Percentiles rank a stretch among this genome's conserved stretches.
phyloP scores from a whole-genome alignment of 1,140 invertebrate genomes.

The Colletes latitarsis region DNA sequence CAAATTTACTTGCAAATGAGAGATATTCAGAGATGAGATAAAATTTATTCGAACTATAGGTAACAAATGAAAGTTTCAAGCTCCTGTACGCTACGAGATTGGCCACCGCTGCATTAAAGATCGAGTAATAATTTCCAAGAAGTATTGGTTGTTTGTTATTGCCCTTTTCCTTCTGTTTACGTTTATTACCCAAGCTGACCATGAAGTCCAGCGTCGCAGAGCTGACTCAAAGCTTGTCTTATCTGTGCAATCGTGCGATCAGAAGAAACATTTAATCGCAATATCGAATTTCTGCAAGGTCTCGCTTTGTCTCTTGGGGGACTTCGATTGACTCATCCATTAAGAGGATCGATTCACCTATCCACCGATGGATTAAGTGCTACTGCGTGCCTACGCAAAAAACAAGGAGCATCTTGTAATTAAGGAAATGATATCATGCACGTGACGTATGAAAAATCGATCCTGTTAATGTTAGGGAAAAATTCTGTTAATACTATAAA shows the following conservation, averaged over 20 bases:
- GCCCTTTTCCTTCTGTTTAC: neutral
- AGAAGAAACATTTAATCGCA: neutral
- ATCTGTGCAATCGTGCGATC: neutral
- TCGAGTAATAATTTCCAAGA: too few species aligned
- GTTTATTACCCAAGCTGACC: neutral
- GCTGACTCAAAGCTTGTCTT: neutral
- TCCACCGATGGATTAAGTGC: neutral
- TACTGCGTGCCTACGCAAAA: neutral
- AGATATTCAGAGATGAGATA: too few species aligned
- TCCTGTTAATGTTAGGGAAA: too few species aligned
- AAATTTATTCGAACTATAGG: too few species aligned
- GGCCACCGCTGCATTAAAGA: too few species aligned
- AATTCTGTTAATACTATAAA: too few species aligned
- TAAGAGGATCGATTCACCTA: constrained; percentile 14
- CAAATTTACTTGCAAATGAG: too few species aligned
- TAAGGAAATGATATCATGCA: neutral
- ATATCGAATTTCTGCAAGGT: neutral
- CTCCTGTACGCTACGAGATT: too few species aligned
- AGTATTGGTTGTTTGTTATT: too few species aligned
- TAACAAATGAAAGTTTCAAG: too few species aligned
- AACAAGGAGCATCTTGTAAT: neutral
- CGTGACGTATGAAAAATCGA: neutral
- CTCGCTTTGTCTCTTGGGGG: neutral
- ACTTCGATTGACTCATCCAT: neutral
- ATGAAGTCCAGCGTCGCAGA: neutral